Percentiles rank a stretch among this genome's conserved stretches.
These are phyloP conservation scores for Rotaria magnacalcarata DNA, from an alignment of 2,888 invertebrate genomes.

Conservation along the genomic window DNA sequence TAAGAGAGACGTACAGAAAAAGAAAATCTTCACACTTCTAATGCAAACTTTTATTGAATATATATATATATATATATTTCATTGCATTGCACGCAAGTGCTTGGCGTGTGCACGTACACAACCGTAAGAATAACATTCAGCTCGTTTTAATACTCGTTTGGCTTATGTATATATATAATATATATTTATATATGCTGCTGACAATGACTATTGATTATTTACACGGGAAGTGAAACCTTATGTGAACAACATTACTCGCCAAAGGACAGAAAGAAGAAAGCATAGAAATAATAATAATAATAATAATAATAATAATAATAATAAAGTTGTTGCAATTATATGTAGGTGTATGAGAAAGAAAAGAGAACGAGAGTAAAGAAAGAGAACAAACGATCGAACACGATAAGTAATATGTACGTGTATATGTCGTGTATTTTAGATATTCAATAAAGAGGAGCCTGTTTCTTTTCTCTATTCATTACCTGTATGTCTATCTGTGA, in stretches of 20 bases:
- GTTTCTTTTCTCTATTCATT: slow-evolving; percentile 13
- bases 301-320: slow-evolving; percentile 27
- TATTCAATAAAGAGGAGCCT: slow-evolving; percentile 18
- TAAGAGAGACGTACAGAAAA: not conserved
- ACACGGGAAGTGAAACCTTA: slow-evolving; percentile 3
- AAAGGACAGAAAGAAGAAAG: slow-evolving; percentile 7
- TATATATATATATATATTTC: not conserved
- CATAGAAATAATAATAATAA: not conserved
- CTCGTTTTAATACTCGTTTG: not conserved
- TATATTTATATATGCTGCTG: slow-evolving; percentile 10
- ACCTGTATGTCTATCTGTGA: not conserved
- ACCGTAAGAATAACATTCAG: slow-evolving; percentile 18
- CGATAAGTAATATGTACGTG: slow-evolving; percentile 22
- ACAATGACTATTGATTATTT: slow-evolving; percentile 26
- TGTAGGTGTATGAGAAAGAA: slow-evolving; percentile 8
- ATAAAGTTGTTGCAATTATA: slow-evolving; percentile 29
- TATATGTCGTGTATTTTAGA: slow-evolving; percentile 18
- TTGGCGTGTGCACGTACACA: not conserved
- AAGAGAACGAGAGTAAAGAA: not conserved
- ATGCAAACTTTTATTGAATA: slow-evolving; percentile 23
- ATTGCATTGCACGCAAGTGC: not conserved
- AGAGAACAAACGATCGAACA: slow-evolving; percentile 26
- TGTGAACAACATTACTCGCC: slow-evolving; percentile 17
- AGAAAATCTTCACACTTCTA: slow-evolving; percentile 29
- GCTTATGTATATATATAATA: not conserved